Base-by-base conservation (phyloP, 2,113 vertebrate genomes). In the Cebidichthys violaceus region DNA sequence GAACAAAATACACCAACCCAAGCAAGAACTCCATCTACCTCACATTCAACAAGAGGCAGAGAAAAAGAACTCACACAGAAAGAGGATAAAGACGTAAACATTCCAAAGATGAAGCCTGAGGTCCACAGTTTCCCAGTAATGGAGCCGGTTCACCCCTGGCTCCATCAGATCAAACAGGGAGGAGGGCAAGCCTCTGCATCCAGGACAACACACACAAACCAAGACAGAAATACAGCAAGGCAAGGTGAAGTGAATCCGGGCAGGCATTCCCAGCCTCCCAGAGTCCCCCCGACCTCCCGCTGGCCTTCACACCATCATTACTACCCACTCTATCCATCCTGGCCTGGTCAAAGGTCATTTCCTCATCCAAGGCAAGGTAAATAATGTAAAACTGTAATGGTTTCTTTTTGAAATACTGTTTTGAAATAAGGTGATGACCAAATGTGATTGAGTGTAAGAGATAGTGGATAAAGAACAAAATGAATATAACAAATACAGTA, bases 91-190 rank as follows among this genome's bases (percentile, higher is more conserved):
- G 37, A 76, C 0, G 27, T 68, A 20, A 76, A 83, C 41, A 89
- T 80, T 13, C 62, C 87, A 59, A 77, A 59, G 76, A 62, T 24
- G 18, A 86, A 81, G 76, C 79, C 86, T 65, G 88, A 90, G 33
- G 87, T 15, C n/a, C 55, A 77, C 45, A 57, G 8, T 59, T 82
- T 80, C n/a, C 86, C 89, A 11, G 1, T 88, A 33, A 79, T 83
- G 73, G 88, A 93, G 17, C 90, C 92, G 9, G 39, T 93, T 65
- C 94, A 94, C 68, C 95, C 95, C 8, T 95, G 94, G 95, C 85
- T 94, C 24, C 92, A 93, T 45, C 86, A 84, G 47, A 70, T 70
- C 43, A 90, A 75, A 45, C 88, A 89, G 50, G 87, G 62, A 70
- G 74, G 41, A 78, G 86, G 75, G n/a, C 80, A 89, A 62, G 77